Base-by-base conservation (phyloP, 2,113 vertebrate species). In the Grus americana region DNA sequence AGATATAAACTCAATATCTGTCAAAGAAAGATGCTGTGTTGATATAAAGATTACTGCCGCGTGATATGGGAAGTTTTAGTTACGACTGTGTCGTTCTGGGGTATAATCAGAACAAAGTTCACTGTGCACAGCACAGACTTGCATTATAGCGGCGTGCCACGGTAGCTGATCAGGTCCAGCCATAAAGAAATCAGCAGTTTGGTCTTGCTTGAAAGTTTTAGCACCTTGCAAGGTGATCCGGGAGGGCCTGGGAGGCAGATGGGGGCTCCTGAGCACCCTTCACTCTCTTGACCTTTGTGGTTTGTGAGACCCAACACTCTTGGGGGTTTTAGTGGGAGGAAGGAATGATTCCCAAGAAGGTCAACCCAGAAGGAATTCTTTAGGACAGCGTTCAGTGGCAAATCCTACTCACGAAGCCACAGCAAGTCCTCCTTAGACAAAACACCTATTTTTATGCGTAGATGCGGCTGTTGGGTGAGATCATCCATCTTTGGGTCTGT, bases 131-230 rank as follows among this genome's bases (percentile, higher is more conserved):
- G 52, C 40, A 66, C 61, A 42, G 63, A 27, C 18, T 3, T 3
- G 42, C 6, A 4, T 36, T 44, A 15, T 2, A 62, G 42, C 6
- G 12, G 5, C 22, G 6, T 9, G 12, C 10, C 46, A 2, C 0
- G 0, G 74, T 5, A 30, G 34, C 24, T 42, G 59, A 7, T 15
- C 32, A 19, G 65, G 22, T 42, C 29, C 29, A 32, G 42, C 13
- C 29, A 6, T 7, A 32, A 65, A 42, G 23, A 67, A 78, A 68
- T 22, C 18, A 15, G 50, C 5, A 11, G 2, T 36, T 68, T 65
- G 62, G 21, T 18, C 12, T 40, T 30, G n/a, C 30, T 4, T 32
- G 49, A 80, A 49, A 30, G 30, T 8, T 6, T 30, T 9, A 18
- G 36, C 5, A 50, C 32, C 19, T 73, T 83, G 9, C n/a, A 44